These are phyloP conservation scores for Zele albiditarsus DNA, from an alignment of 2,888 invertebrate genomes.

Conservation along the genomic window DNA sequence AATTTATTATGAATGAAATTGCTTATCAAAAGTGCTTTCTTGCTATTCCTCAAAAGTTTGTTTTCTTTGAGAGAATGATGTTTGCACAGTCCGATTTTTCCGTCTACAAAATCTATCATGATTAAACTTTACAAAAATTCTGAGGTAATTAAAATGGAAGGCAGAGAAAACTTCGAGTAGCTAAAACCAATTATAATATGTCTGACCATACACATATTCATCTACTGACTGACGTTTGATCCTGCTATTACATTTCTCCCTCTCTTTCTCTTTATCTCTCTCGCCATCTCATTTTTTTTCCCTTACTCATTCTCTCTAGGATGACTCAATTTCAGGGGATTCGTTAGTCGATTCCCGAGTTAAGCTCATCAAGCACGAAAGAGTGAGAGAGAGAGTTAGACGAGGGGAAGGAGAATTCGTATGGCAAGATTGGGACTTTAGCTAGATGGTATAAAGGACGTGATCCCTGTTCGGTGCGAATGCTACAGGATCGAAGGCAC, in stretches of 20 bases:
- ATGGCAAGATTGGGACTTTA: slow-evolving; percentile 44
- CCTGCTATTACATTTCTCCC: not conserved
- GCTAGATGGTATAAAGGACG: slow-evolving; percentile 18
- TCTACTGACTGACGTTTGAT: slow-evolving; percentile 15
- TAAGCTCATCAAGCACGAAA: slow-evolving; percentile 49
- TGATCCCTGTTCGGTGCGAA: slow-evolving; percentile 7
- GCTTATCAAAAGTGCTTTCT: not conserved
- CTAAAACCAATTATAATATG: not conserved
- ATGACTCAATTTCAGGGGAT: slow-evolving; percentile 20
- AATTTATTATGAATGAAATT: not conserved
- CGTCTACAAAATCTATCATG: not conserved
- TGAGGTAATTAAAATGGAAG: not conserved
- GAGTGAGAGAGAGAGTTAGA: not conserved
- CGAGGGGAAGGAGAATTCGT: slow-evolving; percentile 39
- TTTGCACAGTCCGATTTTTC: not conserved
- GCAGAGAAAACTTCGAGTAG: not conserved
- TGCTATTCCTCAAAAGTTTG: too few species aligned
- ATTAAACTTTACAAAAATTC: not conserved
- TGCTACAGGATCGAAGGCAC: slow-evolving; percentile 11
- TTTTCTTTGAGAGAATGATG: not conserved
- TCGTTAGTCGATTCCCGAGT: slow-evolving; percentile 49
- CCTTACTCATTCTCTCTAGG: not conserved
- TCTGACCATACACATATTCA: slow-evolving; percentile 24
- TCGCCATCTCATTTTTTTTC: not conserved
- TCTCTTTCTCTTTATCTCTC: not conserved